Evolutionary conservation across 2,888 invertebrate species (phyloP), one percentile per base, ranked within the genome.

Genomic region (Diadegma fenestrale): DNA sequence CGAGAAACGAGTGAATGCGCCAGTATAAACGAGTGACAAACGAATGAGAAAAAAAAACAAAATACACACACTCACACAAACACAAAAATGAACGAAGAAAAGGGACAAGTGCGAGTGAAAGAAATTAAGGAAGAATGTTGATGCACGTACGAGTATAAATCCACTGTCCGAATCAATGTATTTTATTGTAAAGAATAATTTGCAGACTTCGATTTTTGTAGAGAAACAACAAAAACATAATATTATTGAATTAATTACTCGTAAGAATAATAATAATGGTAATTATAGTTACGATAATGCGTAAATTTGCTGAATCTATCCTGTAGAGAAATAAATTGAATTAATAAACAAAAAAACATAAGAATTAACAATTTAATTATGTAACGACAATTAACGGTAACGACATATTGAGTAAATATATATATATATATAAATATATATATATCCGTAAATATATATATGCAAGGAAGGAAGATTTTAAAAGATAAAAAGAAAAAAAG

Each of bases 141-240:
- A 73, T 51, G 72, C 78, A 83, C 73, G 86, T 81, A 68, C 73
- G 88, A 88, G 89, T 87, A 86, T 86, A 89, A 71, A 87, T 88
- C 88, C 85, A 89, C 85, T 87, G 87, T 87, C 84, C 87, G 87
- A 87, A 90, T 91, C 90, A 88, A 90, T 93, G 93, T 93, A 93
- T 93, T 93, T 93, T 92, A 93, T 90, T 93, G 92, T 93, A 92
- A 87, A 83, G 87, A 88, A 87, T 86, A 85, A 88, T 88, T 79
- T 84, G 88, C 89, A 89, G 88, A 90, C 90, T 91, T 89, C 88
- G 88, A 89, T 91, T 92, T 91, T 91, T 92, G 90, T 91, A 90
- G 91, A 90, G 73, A 91, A 88, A 86, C 86, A 87, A 87, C 82
- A 88, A 88, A 7, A 37, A 37, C 37, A 86, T 86, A 85, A 88